Conservation (phyloP, 2,888 invertebrate species). For the Pseudeuparius sepicola region DNA sequence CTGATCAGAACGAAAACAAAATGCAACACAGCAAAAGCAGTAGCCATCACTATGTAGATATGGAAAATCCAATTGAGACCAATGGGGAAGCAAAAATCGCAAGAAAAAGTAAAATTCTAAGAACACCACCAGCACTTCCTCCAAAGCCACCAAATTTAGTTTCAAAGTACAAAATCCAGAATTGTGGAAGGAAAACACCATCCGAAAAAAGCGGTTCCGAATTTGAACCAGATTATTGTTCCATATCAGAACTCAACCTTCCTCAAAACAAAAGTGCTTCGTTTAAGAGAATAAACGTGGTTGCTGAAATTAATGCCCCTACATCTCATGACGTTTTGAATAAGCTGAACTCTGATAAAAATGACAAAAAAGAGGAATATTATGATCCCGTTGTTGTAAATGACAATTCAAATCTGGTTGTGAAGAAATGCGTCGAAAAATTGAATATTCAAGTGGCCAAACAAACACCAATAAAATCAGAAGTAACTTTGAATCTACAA, state of each 20-base stretch:
- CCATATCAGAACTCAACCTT: conserved; percentile 61
- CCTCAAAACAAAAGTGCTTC: conserved; percentile 30
- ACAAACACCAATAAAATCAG: conserved; percentile 31
- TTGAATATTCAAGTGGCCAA: conserved; percentile 35
- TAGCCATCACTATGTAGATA: conserved; percentile 54
- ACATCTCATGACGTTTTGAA: conserved; percentile 29
- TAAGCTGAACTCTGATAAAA: conserved; percentile 24
- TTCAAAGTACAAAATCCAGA: conserved; percentile 52
- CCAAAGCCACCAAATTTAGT: conserved; percentile 68
- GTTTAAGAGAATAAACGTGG: conserved; percentile 33
- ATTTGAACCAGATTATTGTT: conserved; percentile 64
- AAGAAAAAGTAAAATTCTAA: conserved; percentile 44
- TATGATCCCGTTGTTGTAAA: conserved; percentile 22
- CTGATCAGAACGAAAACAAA: conserved; percentile 38
- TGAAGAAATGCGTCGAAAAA: conserved; percentile 35
- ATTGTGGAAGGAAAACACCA: conserved; percentile 22
- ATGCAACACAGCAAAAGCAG: conserved; percentile 42
- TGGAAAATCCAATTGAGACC: conserved; percentile 43
- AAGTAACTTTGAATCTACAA: conserved; percentile 24
- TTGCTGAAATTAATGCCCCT: conserved; percentile 34
- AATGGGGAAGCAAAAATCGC: conserved; percentile 28
- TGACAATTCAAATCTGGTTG: conserved; percentile 27
- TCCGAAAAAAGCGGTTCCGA: conserved; percentile 29
- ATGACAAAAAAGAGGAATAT: conserved; percentile 17
- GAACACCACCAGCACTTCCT: conserved; percentile 65